Percentiles rank a stretch among this genome's conserved stretches.
phyloP scores from a whole-genome alignment of 2,113 vertebrate genomes.

The Alexandromys fortis region DNA sequence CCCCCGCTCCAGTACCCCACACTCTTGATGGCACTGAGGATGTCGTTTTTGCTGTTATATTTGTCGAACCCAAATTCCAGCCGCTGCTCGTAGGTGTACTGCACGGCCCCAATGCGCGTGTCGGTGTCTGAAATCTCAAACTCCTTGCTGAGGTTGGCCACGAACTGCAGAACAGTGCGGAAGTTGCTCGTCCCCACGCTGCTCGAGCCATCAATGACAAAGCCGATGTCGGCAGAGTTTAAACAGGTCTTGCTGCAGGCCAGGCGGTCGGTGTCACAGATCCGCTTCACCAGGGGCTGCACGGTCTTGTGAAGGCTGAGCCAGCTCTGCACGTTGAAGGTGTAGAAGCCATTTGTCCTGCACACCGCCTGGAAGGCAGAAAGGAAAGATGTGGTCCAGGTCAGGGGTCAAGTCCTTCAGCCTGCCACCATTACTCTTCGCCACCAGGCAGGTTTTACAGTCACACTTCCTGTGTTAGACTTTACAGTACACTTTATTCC shows the following conservation, averaged over 20 bases:
- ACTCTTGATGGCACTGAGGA: slow-evolving; percentile 93
- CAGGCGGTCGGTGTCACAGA: slow-evolving; percentile 92
- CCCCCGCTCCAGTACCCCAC: slow-evolving; percentile 98
- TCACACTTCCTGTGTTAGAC: background rate
- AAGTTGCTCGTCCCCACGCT: slow-evolving; percentile 96
- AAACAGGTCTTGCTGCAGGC: slow-evolving; percentile 98
- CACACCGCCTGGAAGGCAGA: slow-evolving; percentile 92
- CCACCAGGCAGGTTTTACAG: background rate
- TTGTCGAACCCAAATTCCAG: slow-evolving; percentile 95
- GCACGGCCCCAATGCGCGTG: slow-evolving; percentile 94
- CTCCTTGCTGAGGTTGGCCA: slow-evolving; percentile 95
- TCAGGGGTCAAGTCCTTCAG: background rate
- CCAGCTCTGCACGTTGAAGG: slow-evolving; percentile 94
- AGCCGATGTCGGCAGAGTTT: slow-evolving; percentile 96
- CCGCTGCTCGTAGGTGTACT: slow-evolving; percentile 98
- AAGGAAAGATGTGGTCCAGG: fast-evolving
- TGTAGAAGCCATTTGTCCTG: slow-evolving; percentile 94
- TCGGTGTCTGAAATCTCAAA: slow-evolving; percentile 98
- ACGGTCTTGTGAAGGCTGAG: slow-evolving; percentile 91
- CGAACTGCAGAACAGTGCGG: slow-evolving; percentile 96
- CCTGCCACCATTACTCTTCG: fast-evolving
- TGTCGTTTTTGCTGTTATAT: slow-evolving; percentile 91
- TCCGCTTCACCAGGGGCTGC: slow-evolving; percentile 93
- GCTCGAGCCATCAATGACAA: slow-evolving; percentile 98
- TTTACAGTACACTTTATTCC: background rate